Conservation (phyloP, 2,888 invertebrate species). For the Melikaiella ostensackeni region DNA sequence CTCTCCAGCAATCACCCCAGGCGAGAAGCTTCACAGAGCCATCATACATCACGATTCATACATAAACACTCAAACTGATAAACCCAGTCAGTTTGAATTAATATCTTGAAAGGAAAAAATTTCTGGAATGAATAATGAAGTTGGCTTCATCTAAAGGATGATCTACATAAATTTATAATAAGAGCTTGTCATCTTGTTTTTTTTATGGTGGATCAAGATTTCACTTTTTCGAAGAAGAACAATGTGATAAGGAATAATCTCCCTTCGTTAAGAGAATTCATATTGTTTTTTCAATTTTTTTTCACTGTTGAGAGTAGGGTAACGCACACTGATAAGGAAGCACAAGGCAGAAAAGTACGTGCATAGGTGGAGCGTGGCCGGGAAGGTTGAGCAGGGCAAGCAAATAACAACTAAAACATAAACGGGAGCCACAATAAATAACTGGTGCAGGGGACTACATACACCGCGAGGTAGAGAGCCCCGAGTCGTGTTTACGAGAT, state of each 20-base stretch:
- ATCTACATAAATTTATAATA: constrained; percentile 14
- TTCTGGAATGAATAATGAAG: neutral
- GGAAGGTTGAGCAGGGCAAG: constrained; percentile 45
- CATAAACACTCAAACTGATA: too few species aligned
- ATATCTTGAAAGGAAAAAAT: neutral
- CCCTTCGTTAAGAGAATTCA: constrained; percentile 41
- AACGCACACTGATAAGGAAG: constrained; percentile 50
- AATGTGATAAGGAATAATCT: constrained; percentile 50
- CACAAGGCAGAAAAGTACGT: constrained; percentile 46
- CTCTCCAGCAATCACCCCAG: too few species aligned
- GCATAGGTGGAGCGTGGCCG: constrained; percentile 51
- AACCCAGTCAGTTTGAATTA: too few species aligned
- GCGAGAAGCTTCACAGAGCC: too few species aligned
- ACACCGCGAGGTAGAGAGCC: constrained; percentile 42
- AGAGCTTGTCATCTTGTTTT: neutral
- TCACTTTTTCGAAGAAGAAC: constrained; percentile 44
- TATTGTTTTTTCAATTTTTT: constrained; percentile 40
- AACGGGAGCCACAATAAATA: constrained; percentile 71
- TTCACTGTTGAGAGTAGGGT: neutral
- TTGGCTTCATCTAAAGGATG: neutral
- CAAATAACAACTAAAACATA: constrained; percentile 69
- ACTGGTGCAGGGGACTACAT: constrained; percentile 61
- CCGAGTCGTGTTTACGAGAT: constrained; percentile 26
- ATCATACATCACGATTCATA: too few species aligned
- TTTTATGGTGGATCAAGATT: constrained; percentile 42